Percentiles rank a stretch among this genome's conserved stretches.
Conservation (phyloP, 2,888 invertebrate species). For the Aethes cnicana region DNA sequence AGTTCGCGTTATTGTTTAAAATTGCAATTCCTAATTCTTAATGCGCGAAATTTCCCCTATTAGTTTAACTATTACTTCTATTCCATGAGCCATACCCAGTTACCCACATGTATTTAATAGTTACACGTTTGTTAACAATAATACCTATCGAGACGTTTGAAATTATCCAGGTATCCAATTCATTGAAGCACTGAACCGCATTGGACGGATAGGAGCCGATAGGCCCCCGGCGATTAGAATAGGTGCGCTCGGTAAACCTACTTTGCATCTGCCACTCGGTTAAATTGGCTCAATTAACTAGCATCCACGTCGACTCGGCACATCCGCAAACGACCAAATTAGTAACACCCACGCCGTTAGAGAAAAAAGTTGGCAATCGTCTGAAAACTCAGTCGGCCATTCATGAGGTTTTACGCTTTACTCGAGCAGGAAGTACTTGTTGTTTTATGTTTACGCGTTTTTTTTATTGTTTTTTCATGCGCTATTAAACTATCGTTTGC, state of each 20-base stretch:
- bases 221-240: slow-evolving; percentile 18
- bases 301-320: slow-evolving; percentile 39
- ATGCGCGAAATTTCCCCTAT: too few species aligned
- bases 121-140: too few species aligned
- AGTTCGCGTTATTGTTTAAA: too few species aligned
- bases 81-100: too few species aligned
- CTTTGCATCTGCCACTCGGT: slow-evolving; percentile 38
- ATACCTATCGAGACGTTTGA: too few species aligned
- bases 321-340: slow-evolving; percentile 29
- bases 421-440: slow-evolving; percentile 5
- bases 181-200: slow-evolving; percentile 1
- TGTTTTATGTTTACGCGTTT: slow-evolving; percentile 6
- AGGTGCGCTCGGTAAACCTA: slow-evolving; percentile 44
- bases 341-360: slow-evolving; percentile 22
- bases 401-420: slow-evolving; percentile 25
- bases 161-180: too few species aligned
- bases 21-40: too few species aligned
- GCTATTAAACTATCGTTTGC: too few species aligned
- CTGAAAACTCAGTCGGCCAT: slow-evolving; percentile 18
- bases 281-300: slow-evolving; percentile 53
- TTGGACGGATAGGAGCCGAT: slow-evolving; percentile 13
- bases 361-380: slow-evolving; percentile 28
- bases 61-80: too few species aligned
- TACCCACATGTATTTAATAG: too few species aligned
- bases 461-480: not conserved